A percentile compares a stretch with the other conserved stretches of the same genome.
Evolutionary conservation across 2,797 vertebrate species (phyloP).

Genomic region (Hippoglossus hippoglossus): DNA sequence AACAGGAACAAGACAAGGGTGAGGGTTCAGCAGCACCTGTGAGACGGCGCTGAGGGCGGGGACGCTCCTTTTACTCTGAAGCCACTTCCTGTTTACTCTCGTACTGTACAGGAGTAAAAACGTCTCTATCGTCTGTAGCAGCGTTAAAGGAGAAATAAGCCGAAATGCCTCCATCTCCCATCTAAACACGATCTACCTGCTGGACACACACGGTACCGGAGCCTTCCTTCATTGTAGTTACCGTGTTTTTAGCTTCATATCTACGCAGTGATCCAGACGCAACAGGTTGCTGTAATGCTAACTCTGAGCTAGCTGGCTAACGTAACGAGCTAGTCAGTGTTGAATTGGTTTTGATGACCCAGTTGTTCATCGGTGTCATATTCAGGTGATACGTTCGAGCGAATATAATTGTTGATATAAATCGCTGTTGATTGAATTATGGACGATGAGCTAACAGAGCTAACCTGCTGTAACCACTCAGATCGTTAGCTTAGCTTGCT

Average conservation of each 20-base stretch:
- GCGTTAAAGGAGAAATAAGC: not conserved
- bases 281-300: conserved; percentile 76
- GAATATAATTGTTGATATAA: fast-evolving
- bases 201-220: conserved; percentile 55
- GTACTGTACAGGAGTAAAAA: not conserved
- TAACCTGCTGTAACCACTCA: not conserved
- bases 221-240: not conserved
- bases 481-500: conserved; percentile 1
- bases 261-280: conserved; percentile 7
- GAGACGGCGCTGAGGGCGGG: conserved; percentile 52
- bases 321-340: not conserved
- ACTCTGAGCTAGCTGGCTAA: conserved; percentile 37
- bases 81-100: conserved; percentile 53
- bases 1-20: not conserved
- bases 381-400: not conserved
- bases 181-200: conserved; percentile 29
- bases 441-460: not conserved
- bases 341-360: not conserved
- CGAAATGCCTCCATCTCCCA: conserved; percentile 44
- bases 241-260: not conserved
- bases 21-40: conserved; percentile 31
- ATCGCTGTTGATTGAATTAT: not conserved
- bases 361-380: fast-evolving
- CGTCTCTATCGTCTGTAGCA: too few species aligned
- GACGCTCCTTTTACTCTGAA: fast-evolving